phyloP scores from a whole-genome alignment of 1,140 invertebrate species.

The Pseudobourletiella spinata region DNA sequence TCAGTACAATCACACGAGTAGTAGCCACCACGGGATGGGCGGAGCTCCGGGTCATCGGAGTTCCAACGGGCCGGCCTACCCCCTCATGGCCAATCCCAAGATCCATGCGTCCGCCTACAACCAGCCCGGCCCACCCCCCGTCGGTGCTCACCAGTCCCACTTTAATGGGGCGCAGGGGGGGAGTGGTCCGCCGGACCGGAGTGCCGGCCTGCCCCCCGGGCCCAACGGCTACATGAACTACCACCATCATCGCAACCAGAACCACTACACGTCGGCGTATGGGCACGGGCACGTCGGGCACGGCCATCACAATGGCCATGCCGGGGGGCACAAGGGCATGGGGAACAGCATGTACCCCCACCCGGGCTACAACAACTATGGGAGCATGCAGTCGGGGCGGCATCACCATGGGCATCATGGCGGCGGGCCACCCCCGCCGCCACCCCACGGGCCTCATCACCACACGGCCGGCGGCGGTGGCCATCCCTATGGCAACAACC shows the following conservation, averaged over 20 bases:
- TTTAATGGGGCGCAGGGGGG: not conserved
- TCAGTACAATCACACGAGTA: not conserved
- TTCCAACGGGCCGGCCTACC: not conserved
- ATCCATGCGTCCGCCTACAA: constrained; percentile 13
- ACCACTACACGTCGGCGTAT: not conserved
- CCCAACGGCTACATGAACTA: not conserved
- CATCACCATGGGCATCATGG: not conserved
- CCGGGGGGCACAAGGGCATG: not conserved
- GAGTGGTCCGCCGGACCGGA: not conserved
- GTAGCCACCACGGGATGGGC: not conserved
- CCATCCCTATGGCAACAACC: not conserved
- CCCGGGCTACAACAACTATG: not conserved
- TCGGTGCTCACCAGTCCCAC: not conserved
- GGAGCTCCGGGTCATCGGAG: not conserved
- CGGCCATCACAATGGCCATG: constrained; percentile 6
- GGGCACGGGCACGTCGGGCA: not conserved
- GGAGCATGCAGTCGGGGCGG: not conserved
- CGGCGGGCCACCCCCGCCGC: not conserved
- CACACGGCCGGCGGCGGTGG: not conserved
- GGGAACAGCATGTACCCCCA: not conserved
- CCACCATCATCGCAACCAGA: not conserved
- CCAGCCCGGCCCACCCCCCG: not conserved
- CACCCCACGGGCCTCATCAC: not conserved
- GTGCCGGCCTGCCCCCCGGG: not conserved
- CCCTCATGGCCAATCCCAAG: constrained; percentile 15